Percentiles rank a stretch among this genome's conserved stretches.
Conservation (phyloP, 2,888 invertebrate genomes). For the Acronicta aceris region DNA sequence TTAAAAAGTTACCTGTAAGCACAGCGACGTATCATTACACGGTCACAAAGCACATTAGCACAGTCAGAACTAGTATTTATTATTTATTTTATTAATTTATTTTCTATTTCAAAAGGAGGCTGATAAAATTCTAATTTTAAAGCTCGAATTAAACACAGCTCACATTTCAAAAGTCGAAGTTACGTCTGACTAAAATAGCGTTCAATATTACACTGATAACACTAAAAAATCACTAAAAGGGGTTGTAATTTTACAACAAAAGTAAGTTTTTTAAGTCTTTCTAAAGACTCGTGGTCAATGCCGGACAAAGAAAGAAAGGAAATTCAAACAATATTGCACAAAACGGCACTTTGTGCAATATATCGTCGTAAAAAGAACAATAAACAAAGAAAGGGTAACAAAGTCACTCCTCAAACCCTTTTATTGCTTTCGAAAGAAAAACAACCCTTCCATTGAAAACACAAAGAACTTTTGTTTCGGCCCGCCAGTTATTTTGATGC, state of each 20-base stretch:
- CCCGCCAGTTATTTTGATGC: constrained; percentile 81
- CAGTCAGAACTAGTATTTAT: no score
- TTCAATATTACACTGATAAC: constrained; percentile 39
- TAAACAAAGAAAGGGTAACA: constrained; percentile 81
- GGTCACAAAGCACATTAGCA: no score
- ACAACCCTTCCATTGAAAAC: constrained; percentile 84
- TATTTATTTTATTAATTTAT: no score
- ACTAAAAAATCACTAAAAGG: constrained; percentile 35
- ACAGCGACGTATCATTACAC: no score
- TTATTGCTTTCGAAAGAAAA: constrained; percentile 80
- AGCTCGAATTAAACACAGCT: constrained; percentile 9
- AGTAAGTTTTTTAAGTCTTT: constrained; percentile 26
- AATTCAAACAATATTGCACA: constrained; percentile 68
- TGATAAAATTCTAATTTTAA: neutral
- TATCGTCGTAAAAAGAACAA: constrained; percentile 73
- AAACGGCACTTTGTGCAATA: constrained; percentile 80
- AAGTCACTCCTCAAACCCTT: constrained; percentile 81
- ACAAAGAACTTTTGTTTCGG: constrained; percentile 75
- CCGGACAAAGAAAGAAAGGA: constrained; percentile 53
- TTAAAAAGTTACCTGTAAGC: constrained; percentile 3
- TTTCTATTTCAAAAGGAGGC: no score
- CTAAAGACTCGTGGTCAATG: constrained; percentile 46
- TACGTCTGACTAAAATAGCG: constrained; percentile 33
- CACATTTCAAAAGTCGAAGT: constrained; percentile 25
- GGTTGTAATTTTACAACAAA: constrained; percentile 32